Evolutionary conservation across 2,888 invertebrate genomes (phyloP).

Genomic region (Megamerina dolium): DNA sequence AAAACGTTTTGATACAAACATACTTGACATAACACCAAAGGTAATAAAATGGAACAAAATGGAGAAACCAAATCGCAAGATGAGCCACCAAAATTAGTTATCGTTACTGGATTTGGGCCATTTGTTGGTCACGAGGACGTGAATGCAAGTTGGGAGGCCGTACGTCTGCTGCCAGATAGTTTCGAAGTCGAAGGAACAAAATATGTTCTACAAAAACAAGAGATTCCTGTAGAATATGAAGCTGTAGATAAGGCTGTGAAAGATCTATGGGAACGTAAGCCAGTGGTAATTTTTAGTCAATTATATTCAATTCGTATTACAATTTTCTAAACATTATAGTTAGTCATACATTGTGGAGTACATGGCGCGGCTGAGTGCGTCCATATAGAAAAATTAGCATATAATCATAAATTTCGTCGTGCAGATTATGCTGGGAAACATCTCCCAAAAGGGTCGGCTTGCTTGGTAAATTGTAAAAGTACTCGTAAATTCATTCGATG

Average conservation of each 20-base stretch:
- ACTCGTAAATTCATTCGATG: slow-evolving; percentile 26
- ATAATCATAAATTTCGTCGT: slow-evolving; percentile 42
- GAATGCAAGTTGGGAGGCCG: slow-evolving; percentile 77
- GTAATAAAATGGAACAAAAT: too few species aligned
- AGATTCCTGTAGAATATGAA: slow-evolving; percentile 62
- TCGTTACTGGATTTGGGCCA: slow-evolving; percentile 74
- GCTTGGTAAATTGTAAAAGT: slow-evolving; percentile 25
- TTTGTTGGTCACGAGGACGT: slow-evolving; percentile 58
- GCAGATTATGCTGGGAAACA: slow-evolving; percentile 39
- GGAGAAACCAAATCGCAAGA: too few species aligned
- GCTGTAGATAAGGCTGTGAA: slow-evolving; percentile 57
- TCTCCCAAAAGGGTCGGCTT: slow-evolving; percentile 27
- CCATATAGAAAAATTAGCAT: slow-evolving; percentile 43
- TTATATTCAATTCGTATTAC: neutral
- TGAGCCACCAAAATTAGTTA: slow-evolving; percentile 35
- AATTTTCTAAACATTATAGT: slow-evolving; percentile 20
- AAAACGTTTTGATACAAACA: too few species aligned
- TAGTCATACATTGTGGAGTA: slow-evolving; percentile 49
- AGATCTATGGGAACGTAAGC: slow-evolving; percentile 59
- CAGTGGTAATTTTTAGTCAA: slow-evolving; percentile 52
- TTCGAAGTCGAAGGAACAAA: slow-evolving; percentile 40
- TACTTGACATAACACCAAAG: too few species aligned
- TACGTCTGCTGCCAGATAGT: slow-evolving; percentile 54
- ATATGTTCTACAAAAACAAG: slow-evolving; percentile 52
- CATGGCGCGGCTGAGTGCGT: slow-evolving; percentile 39